Conservation (phyloP, 2,797 vertebrate species). For the Pseudotriccus pelzelni region DNA sequence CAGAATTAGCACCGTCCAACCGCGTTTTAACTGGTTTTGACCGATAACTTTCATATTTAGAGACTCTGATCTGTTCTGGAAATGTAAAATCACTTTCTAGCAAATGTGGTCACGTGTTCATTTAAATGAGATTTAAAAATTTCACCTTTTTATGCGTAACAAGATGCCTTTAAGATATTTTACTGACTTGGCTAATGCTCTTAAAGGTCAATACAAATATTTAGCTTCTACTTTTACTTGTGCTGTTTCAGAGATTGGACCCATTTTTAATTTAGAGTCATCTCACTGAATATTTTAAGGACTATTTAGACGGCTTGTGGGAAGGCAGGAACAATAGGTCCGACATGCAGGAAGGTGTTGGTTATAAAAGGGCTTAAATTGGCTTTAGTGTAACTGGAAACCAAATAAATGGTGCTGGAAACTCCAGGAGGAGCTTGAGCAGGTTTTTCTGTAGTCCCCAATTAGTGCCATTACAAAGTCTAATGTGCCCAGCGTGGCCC, state of each 20-base stretch:
- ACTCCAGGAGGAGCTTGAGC: conserved; percentile 22
- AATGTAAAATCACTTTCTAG: conserved; percentile 55
- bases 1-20: conserved; percentile 55
- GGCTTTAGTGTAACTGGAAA: conserved; percentile 61
- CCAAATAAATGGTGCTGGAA: conserved; percentile 55
- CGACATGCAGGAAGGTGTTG: conserved; percentile 46
- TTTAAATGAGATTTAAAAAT: conserved; percentile 55
- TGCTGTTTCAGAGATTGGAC: conserved; percentile 10
- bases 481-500: conserved; percentile 15
- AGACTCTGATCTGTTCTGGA: conserved; percentile 32
- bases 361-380: conserved; percentile 65
- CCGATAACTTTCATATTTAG: conserved; percentile 55
- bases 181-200: background rate
- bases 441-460: conserved; percentile 21
- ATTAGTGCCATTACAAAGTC: conserved; percentile 61
- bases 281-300: conserved; percentile 54
- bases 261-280: conserved; percentile 37
- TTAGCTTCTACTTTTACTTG: conserved; percentile 2
- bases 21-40: conserved; percentile 53
- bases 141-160: background rate
- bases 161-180: conserved; percentile 37
- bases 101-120: background rate
- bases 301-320: background rate
- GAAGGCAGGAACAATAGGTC: conserved; percentile 55
- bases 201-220: conserved; percentile 49